phyloP scores from a whole-genome alignment of 2,797 vertebrate species.

The Myoxocephalus aenaeus region DNA sequence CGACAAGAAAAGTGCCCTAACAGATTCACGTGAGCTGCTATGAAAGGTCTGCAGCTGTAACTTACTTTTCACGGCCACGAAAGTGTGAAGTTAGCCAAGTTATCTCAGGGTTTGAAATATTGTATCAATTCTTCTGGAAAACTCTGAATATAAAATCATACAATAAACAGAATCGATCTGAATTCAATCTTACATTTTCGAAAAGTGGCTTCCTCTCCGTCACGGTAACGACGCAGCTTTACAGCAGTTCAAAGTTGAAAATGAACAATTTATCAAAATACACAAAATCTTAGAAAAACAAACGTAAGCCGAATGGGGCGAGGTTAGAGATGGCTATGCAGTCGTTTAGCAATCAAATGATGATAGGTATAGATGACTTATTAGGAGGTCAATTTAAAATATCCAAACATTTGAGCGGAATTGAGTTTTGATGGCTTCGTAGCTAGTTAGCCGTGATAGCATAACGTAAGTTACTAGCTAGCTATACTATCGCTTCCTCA shows the following conservation, averaged over 20 bases:
- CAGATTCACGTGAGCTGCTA: not conserved
- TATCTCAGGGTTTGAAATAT: not conserved
- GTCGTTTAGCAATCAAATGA: rapidly evolving
- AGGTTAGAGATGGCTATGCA: rapidly evolving
- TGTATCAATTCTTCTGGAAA: not conserved
- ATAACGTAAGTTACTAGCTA: not conserved
- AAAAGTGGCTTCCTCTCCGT: not conserved
- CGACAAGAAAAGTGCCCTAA: not conserved
- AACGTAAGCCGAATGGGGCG: not conserved
- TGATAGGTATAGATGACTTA: rapidly evolving
- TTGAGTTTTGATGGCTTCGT: not conserved
- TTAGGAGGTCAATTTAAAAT: not conserved
- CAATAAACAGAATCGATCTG: not conserved
- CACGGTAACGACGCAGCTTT: not conserved
- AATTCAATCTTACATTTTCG: not conserved
- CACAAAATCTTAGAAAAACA: not conserved
- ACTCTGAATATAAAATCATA: not conserved
- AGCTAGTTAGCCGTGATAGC: constrained; percentile 29
- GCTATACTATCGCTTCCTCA: not conserved
- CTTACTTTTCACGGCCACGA: no score
- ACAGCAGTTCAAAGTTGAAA: not conserved
- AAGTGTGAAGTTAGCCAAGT: not conserved
- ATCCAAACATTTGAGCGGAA: rapidly evolving
- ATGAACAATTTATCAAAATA: not conserved
- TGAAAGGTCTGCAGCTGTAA: no score